Conservation (phyloP, 2,888 invertebrate species). For the Cheilosia soror region DNA sequence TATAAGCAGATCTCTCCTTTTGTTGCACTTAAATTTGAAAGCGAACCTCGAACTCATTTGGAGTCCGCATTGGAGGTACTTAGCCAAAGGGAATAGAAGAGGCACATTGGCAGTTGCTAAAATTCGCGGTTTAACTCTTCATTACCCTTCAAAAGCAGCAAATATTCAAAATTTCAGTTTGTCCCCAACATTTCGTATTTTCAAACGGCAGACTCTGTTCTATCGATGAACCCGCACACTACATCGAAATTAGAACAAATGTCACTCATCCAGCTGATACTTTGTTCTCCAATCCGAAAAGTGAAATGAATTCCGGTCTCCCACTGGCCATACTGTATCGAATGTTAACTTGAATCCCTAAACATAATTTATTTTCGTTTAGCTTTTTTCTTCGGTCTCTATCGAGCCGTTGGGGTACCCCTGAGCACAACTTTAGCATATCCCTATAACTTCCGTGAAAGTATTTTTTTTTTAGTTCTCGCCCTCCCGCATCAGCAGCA, state of each 20-base stretch:
- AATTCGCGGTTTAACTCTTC: too few relatives aligned
- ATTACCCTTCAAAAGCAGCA: too few relatives aligned
- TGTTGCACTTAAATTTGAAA: too few relatives aligned
- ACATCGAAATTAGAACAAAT: constrained; percentile 49
- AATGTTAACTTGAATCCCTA: constrained; percentile 41
- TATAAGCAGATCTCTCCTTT: too few relatives aligned
- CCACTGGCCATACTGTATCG: not conserved
- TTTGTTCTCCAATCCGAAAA: constrained; percentile 17
- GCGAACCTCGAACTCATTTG: too few relatives aligned
- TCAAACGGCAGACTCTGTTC: too few relatives aligned
- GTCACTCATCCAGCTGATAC: constrained; percentile 4
- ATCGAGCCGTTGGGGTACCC: not conserved
- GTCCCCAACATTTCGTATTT: too few relatives aligned
- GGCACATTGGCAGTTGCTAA: too few relatives aligned
- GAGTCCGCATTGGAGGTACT: too few relatives aligned
- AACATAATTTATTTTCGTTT: constrained; percentile 67
- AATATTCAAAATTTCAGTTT: too few relatives aligned
- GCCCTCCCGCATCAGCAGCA: not conserved
- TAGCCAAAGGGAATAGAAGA: too few relatives aligned
- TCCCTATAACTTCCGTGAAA: not conserved
- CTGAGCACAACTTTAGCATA: not conserved
- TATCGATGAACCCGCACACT: too few relatives aligned
- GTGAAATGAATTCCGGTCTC: constrained; percentile 21
- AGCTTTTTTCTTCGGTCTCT: constrained; percentile 10
- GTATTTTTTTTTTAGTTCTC: not conserved